Conservation (phyloP, 2,888 invertebrate genomes). For the Lysandra bellargus region DNA sequence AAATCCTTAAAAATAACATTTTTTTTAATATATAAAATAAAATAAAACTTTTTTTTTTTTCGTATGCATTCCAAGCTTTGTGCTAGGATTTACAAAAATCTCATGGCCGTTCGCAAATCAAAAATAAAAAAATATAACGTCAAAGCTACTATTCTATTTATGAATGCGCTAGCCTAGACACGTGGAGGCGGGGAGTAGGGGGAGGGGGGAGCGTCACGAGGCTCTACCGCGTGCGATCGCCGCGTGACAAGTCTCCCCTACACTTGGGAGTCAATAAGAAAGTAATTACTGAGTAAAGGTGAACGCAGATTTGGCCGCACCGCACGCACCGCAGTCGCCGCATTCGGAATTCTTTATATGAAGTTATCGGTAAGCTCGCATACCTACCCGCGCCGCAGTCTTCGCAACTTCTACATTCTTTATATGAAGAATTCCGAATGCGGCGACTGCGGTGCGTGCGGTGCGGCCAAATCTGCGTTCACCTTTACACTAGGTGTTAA, state of each 20-base stretch:
- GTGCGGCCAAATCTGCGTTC: no score
- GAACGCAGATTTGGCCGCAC: no score
- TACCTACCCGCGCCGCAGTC: no score
- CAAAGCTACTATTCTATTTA: slow-evolving; percentile 22
- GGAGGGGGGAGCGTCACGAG: slow-evolving; percentile 37
- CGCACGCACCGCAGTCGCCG: no score
- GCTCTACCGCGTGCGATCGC: slow-evolving; percentile 38
- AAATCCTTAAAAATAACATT: neutral
- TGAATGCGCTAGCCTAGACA: slow-evolving; percentile 21
- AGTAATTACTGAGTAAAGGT: neutral
- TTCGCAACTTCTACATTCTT: no score
- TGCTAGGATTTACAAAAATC: neutral
- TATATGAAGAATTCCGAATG: no score
- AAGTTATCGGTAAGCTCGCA: no score
- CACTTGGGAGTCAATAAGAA: slow-evolving; percentile 3
- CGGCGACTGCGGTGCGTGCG: no score
- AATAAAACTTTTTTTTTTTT: neutral
- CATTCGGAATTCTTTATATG: no score
- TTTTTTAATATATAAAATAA: neutral
- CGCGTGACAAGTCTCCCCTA: slow-evolving; percentile 35
- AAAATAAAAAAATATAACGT: slow-evolving; percentile 2
- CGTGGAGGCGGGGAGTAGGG: slow-evolving; percentile 23
- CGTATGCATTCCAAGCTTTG: neutral
- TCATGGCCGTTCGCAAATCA: neutral
- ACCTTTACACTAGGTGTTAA: neutral